These are phyloP conservation scores for Enteromius trimaculatus DNA, from an alignment of 2,797 vertebrate genomes.

Conservation along the genomic window DNA sequence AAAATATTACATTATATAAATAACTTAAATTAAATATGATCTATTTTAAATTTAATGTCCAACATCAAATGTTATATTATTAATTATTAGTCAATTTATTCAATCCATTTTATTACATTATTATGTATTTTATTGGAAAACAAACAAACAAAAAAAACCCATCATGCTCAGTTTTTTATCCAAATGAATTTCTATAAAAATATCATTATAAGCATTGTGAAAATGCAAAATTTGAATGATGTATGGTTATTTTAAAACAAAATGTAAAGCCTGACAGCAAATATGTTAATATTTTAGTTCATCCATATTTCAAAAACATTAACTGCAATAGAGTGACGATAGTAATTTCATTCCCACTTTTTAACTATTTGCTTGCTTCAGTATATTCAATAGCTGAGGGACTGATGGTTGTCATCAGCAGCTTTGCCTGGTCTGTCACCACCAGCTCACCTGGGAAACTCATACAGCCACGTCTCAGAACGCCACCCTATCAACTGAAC, in stretches of 20 bases:
- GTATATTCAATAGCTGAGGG: background rate
- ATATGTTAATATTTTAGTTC: background rate
- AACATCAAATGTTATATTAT: background rate
- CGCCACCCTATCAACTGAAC: slow-evolving; percentile 56
- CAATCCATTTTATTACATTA: background rate
- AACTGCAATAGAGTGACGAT: background rate
- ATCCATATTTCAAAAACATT: background rate
- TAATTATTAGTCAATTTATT: background rate
- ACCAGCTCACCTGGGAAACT: slow-evolving; percentile 48
- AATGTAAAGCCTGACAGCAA: background rate
- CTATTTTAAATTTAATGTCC: too few relatives aligned
- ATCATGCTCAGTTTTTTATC: background rate
- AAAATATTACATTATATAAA: too few relatives aligned
- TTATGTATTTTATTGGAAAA: background rate
- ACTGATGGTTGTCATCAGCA: slow-evolving; percentile 31
- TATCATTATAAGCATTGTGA: background rate
- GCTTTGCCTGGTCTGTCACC: slow-evolving; percentile 46
- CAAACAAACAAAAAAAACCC: too few relatives aligned
- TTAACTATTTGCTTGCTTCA: background rate
- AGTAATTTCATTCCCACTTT: background rate
- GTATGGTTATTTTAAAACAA: background rate
- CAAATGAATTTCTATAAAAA: background rate
- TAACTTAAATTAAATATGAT: too few relatives aligned
- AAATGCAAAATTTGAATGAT: background rate
- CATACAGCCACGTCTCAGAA: slow-evolving; percentile 21